Conservation (phyloP, 2,797 vertebrate species). For the Lateolabrax maculatus region DNA sequence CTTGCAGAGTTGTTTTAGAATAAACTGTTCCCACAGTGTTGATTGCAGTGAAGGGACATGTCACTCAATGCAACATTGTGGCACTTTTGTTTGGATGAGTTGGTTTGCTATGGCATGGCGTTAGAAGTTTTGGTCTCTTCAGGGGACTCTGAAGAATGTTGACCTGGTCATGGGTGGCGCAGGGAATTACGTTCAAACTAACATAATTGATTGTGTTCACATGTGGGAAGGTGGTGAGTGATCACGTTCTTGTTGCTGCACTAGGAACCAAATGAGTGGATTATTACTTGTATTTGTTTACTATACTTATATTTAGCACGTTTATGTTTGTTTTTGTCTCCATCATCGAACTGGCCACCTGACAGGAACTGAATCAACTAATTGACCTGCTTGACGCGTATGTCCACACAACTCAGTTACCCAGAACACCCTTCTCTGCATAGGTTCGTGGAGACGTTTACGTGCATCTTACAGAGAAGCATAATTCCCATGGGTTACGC, state of each 20-base stretch:
- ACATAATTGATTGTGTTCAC: neutral
- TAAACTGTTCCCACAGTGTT: neutral
- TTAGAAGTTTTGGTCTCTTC: neutral
- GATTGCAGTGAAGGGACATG: no score
- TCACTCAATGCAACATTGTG: neutral
- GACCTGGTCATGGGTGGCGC: neutral
- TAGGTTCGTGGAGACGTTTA: neutral
- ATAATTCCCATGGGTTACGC: no score
- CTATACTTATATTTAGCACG: neutral
- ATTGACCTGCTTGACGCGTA: neutral
- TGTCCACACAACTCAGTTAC: neutral
- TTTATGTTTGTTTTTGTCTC: neutral
- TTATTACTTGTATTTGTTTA: no score
- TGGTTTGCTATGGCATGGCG: neutral
- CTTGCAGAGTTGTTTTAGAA: neutral
- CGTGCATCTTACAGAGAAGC: neutral
- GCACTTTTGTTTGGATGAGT: no score
- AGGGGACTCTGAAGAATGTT: neutral
- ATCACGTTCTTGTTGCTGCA: neutral
- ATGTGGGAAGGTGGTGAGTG: neutral
- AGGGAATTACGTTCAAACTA: conserved; percentile 1
- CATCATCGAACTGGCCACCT: no score
- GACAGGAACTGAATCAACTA: no score
- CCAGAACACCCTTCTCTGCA: neutral
- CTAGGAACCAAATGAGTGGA: neutral